Evolutionary conservation across 2,113 vertebrate species (phyloP), one percentile per base, ranked within the genome.

Genomic region (Halichoerus grypus): DNA sequence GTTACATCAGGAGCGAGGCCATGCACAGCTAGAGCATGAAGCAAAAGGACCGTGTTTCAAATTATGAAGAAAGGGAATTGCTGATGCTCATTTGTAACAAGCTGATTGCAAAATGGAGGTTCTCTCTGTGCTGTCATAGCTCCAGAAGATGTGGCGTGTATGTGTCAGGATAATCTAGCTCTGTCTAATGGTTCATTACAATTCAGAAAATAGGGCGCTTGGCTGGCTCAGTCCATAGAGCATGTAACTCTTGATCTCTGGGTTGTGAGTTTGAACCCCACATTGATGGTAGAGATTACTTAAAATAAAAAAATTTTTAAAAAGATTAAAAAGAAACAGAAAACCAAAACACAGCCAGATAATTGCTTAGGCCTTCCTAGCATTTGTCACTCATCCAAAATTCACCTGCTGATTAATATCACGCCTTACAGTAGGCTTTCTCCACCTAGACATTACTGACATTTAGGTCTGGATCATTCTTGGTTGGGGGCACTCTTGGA

Each of bases 341-440:
- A 1, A 42, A 36, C 61, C 4, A 22, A 76, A 26, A 59, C 11
- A 51, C 11, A 42, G 21, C 21, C n/a, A 28, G 61, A 42, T 77
- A 81, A 85, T 94, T 71, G 63, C 55, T 85, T 77, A 53, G n/a
- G 33, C 16, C 57, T 96, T 74, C 46, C 31, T 51, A 71, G 16
- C 19, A 55, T 63, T 80, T 83, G 33, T 81, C 80, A 28, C 90
- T 85, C 90, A 95, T 92, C 96, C 86, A 69, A 69, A 90, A 71
- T 16, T 67, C 80, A 76, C 36, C 2, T 16, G 18, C 18, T 79
- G 61, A 59, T 95, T 59, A 67, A 19, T 24, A 26, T 42, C 65
- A 36, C 16, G 31, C 61, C 49, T 81, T 49, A 15, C 11, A 51
- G 0, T n/a, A 83, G 31, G 21, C 7, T 63, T 74, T 81, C 65